A percentile compares a stretch with the other conserved stretches of the same genome.
phyloP scores from a whole-genome alignment of 2,797 vertebrate species.

The Myripristis jacobus region DNA sequence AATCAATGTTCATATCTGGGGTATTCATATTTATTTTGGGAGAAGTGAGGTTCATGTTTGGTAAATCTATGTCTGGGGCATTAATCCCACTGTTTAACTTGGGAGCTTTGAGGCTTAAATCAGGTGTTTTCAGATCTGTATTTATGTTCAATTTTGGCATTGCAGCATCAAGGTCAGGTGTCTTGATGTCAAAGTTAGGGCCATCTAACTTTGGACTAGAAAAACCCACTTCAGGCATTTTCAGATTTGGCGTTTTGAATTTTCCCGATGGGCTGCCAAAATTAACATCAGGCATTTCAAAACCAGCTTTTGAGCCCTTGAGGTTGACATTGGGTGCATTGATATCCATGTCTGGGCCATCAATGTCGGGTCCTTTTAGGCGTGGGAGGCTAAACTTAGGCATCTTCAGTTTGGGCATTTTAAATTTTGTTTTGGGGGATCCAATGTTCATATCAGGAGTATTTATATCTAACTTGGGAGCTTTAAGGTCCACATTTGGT shows the following conservation, averaged over 20 bases:
- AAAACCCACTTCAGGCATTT: slow-evolving; percentile 49
- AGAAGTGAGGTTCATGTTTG: slow-evolving; percentile 51
- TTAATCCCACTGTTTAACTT: slow-evolving; percentile 63
- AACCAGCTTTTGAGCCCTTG: slow-evolving; percentile 33
- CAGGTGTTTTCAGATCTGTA: slow-evolving; percentile 54
- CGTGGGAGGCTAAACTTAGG: slow-evolving; percentile 49
- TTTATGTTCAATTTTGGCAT: slow-evolving; percentile 64
- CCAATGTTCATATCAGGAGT: slow-evolving; percentile 61
- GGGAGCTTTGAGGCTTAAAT: slow-evolving; percentile 64
- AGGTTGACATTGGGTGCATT: slow-evolving; percentile 60
- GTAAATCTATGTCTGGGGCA: slow-evolving; percentile 43
- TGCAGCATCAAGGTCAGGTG: slow-evolving; percentile 48
- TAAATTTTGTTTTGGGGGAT: slow-evolving; percentile 50
- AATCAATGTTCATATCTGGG: slow-evolving; percentile 59
- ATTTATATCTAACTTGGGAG: slow-evolving; percentile 31
- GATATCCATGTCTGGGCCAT: slow-evolving; percentile 52
- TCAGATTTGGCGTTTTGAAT: slow-evolving; percentile 67
- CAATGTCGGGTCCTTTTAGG: slow-evolving; percentile 49
- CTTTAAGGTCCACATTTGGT: slow-evolving; percentile 47
- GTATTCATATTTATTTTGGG: slow-evolving; percentile 61
- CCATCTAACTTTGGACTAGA: slow-evolving; percentile 22
- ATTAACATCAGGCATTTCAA: slow-evolving; percentile 50
- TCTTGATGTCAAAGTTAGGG: slow-evolving; percentile 47
- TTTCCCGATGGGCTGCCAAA: slow-evolving; percentile 58
- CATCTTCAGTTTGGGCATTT: slow-evolving; percentile 63